Evolutionary conservation across 2,113 vertebrate species (phyloP).

Genomic region (Xiphophorus hellerii): DNA sequence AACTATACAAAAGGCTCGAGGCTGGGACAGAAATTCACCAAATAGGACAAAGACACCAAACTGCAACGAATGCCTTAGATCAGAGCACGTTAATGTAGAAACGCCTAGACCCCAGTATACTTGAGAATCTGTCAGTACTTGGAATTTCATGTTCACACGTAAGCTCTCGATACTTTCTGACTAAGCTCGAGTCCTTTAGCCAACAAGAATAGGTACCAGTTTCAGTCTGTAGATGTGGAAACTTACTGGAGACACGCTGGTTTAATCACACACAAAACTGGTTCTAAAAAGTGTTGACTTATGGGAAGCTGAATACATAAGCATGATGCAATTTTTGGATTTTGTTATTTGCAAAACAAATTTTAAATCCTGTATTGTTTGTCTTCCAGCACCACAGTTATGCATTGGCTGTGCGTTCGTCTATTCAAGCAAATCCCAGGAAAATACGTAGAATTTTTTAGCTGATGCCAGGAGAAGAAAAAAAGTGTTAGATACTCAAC

Average conservation of each 20-base stretch:
- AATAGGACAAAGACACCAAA: no score
- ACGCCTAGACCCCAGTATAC: no score
- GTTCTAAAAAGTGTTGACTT: not conserved
- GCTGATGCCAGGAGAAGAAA: not conserved
- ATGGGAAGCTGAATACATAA: not conserved
- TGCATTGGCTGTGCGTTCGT: not conserved
- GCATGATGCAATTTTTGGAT: not conserved
- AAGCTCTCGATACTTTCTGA: no score
- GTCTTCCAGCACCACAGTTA: not conserved
- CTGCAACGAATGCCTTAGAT: no score
- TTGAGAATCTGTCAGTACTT: no score
- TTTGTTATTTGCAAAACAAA: not conserved
- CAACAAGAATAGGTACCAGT: not conserved
- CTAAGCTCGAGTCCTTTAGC: no score
- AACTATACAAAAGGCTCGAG: no score
- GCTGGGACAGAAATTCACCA: no score
- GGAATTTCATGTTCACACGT: not conserved
- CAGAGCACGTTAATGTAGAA: no score
- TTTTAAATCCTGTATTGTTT: not conserved
- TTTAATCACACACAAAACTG: not conserved
- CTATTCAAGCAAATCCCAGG: not conserved
- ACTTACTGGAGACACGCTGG: not conserved
- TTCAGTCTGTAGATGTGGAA: not conserved
- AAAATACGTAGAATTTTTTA: not conserved
- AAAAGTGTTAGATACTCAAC: not conserved